Base-by-base conservation (phyloP, 2,888 invertebrate genomes). In the Hydraecia micacea region DNA sequence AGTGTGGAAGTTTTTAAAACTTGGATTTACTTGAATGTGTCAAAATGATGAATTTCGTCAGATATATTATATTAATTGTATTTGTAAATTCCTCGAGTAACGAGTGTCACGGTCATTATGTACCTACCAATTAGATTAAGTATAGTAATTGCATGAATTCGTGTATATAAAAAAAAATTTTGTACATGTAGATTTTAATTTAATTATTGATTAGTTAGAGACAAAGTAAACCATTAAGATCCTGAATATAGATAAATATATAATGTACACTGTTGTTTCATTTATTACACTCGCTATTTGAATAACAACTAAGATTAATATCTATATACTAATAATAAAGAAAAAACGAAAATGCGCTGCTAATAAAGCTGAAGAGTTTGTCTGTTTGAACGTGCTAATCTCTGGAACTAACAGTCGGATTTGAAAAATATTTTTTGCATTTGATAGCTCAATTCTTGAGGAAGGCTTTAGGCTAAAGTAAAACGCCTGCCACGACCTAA, bases 101-200 rank as follows among this genome's bases (percentile, higher is more conserved):
- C 88, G 89, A 93, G 91, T 90, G 90, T 92, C 91, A 91, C 88
- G 88, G 91, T 91, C 91, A 88, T 91, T 88, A 93, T 91, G 92
- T 94, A 94, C 91, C 94, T 95, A 95, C 93, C 93, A 94, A 94
- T 91, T 96, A 95, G 93, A 86, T 83, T 94, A 93, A 95, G 92
- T 89, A 91, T 91, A 94, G 93, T 91, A 81, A 91, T 89, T 95
- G 94, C 96, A 95, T 96, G 94, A 92, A 93, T 95, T 95, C 80
- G 93, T 96, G 96, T 96, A 96, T 95, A 96, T 96, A 96, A 94
- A 94, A 93, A 93, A 91, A 93, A 95, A 94, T 96, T 96, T 97
- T 97, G 96, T 96, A 96, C 96, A 96, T 96, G 94, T 96, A 96
- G 95, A 91, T 93, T 94, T 94, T 96, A 95, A 95, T 96, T 96